Evolutionary conservation across 2,888 invertebrate genomes (phyloP).

Genomic region (Spilarctia lutea): DNA sequence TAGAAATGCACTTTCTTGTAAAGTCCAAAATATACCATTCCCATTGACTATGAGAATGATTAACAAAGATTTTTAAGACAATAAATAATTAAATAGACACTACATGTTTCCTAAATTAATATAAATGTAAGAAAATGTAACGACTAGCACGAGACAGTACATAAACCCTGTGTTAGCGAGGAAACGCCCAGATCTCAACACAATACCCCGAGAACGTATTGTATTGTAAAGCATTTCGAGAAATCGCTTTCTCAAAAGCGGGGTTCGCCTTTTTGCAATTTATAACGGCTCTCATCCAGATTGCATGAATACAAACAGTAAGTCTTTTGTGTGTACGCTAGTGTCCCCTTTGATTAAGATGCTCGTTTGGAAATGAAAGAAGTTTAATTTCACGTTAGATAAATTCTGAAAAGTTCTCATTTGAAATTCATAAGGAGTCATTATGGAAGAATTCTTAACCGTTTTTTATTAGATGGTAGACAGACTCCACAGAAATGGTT

Average conservation of each 20-base stretch:
- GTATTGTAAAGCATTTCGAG: slow-evolving; percentile 82
- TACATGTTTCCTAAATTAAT: slow-evolving; percentile 39
- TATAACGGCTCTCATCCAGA: slow-evolving; percentile 79
- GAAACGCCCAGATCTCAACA: slow-evolving; percentile 73
- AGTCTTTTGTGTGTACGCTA: slow-evolving; percentile 58
- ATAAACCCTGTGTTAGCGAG: slow-evolving; percentile 70
- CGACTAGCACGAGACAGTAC: slow-evolving; percentile 51
- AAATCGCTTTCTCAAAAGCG: slow-evolving; percentile 81
- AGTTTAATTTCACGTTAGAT: slow-evolving; percentile 46
- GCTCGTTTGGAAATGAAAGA: slow-evolving; percentile 43
- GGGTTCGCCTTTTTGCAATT: slow-evolving; percentile 80
- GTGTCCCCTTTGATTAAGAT: slow-evolving; percentile 59
- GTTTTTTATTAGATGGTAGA: neutral
- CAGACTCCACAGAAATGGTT: neutral
- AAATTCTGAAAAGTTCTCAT: slow-evolving; percentile 19
- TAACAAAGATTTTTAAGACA: neutral
- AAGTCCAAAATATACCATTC: neutral
- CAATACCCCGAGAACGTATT: slow-evolving; percentile 77
- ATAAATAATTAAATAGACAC: neutral
- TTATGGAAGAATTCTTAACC: neutral
- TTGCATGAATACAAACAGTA: slow-evolving; percentile 75
- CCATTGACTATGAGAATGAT: too few species aligned
- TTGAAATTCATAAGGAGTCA: neutral
- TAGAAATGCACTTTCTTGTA: too few species aligned
- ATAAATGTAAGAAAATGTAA: slow-evolving; percentile 41